Evolutionary conservation across 2,113 vertebrate genomes (phyloP).

Genomic region (Taurulus bubalis): DNA sequence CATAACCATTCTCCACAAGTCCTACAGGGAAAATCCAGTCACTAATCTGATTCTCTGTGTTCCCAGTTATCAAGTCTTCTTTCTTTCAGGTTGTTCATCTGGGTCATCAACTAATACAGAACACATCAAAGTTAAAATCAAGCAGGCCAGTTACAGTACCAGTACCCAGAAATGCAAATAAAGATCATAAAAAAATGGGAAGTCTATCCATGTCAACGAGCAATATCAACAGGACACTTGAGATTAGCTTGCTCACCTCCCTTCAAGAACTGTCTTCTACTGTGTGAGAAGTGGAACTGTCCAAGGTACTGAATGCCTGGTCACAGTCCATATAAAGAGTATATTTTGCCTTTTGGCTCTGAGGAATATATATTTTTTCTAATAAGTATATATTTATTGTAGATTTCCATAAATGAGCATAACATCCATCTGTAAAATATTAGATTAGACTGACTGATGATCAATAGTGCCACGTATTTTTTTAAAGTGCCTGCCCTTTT

Average conservation of each 20-base stretch:
- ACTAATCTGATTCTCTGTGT: constrained; percentile 31
- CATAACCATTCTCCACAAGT: constrained; percentile 11
- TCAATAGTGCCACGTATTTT: too few species aligned
- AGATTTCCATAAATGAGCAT: background rate
- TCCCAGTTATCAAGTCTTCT: constrained; percentile 10
- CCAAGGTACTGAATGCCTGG: constrained; percentile 42
- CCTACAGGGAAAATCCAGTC: background rate
- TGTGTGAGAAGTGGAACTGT: constrained; percentile 15
- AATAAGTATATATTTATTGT: background rate
- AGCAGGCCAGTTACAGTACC: background rate
- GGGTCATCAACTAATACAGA: constrained; percentile 26
- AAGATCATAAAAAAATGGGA: background rate
- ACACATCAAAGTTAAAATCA: constrained; percentile 13
- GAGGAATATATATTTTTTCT: background rate
- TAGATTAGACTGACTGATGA: too few species aligned
- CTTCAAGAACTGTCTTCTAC: background rate
- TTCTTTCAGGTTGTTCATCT: background rate
- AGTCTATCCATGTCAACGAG: background rate
- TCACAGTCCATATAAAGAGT: background rate
- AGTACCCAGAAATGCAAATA: background rate
- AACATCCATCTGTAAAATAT: background rate
- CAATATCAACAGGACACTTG: background rate
- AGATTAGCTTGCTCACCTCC: background rate
- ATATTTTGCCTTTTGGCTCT: background rate
- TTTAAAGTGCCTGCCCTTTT: too few species aligned